phyloP scores from a whole-genome alignment of 2,797 vertebrate genomes.

The Thaleichthys pacificus region DNA sequence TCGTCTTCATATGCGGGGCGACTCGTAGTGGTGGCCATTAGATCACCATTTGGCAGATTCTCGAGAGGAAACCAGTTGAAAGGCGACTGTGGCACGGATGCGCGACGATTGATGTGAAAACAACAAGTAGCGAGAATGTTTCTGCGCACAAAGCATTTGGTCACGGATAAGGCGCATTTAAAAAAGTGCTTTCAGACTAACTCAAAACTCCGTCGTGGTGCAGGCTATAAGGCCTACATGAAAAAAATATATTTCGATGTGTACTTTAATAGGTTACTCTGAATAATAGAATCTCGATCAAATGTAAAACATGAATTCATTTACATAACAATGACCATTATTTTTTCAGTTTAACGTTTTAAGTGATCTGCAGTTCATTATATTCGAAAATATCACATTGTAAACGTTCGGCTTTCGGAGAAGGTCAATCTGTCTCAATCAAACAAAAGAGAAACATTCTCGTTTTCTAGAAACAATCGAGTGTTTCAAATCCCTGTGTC shows the following conservation, averaged over 20 bases:
- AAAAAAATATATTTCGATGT: too few relatives aligned
- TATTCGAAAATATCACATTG: too few relatives aligned
- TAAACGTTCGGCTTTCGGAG: too few relatives aligned
- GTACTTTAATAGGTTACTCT: too few relatives aligned
- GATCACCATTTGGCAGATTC: constrained; percentile 14
- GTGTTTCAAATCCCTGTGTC: constrained; percentile 5
- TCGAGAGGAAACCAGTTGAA: background rate
- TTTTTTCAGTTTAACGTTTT: too few relatives aligned
- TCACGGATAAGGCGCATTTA: background rate
- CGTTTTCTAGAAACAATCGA: constrained; percentile 1
- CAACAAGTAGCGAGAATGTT: background rate
- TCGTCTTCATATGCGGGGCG: background rate
- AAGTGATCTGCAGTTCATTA: too few relatives aligned
- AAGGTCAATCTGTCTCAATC: too few relatives aligned
- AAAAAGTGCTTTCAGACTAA: background rate
- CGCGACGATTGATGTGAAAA: constrained; percentile 6
- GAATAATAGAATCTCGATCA: too few relatives aligned
- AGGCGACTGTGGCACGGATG: constrained; percentile 2
- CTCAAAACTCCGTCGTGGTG: too few relatives aligned
- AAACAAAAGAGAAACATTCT: background rate
- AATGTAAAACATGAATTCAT: too few relatives aligned
- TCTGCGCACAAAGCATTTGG: background rate
- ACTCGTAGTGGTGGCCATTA: background rate
- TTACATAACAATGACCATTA: too few relatives aligned
- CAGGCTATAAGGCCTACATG: too few relatives aligned